Evolutionary conservation across 2,888 invertebrate genomes (phyloP), one percentile per base, ranked within the genome.

Genomic region (Drosophila anceps): DNA sequence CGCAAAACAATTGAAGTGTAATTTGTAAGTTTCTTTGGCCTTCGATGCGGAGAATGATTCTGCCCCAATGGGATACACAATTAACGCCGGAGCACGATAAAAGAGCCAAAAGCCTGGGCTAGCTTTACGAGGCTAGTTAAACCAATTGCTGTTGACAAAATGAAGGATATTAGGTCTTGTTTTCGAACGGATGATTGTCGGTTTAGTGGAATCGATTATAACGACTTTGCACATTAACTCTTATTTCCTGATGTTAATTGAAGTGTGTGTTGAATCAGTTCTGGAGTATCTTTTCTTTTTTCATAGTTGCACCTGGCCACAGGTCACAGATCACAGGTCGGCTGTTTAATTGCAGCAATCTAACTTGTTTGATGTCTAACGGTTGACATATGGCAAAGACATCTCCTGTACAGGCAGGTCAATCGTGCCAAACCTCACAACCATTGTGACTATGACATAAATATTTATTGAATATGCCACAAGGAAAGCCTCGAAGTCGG

Each of bases 401-500:
- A 62, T 46, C n/a, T 60, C 43, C 50, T n/a, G 8, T 51, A 41
- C n/a, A 33, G 50, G 18, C 73, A 33, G 66, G 50, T 64, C 70
- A 59, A 51, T 50, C 59, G 75, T 46, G 59, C 27, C 51, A 33
- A 70, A 35, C 64, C 50, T 71, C 51, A 51, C 63, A 70, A 53
- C 41, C 60, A 63, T 51, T 46, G 65, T 39, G 62, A 63, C 66
- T 53, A 57, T 18, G 68, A 66, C 87, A 83, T 69, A 84, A 88
- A 81, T 81, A 85, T 84, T 86, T 88, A 81, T 82, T 77, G 77
- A 80, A 87, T 76, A 70, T 70, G 63, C 69, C 76, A 43, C 67
- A 60, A 54, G 67, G 73, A 53, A 37, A 55, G 39, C 31, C 51
- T 15, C 18, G 39, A 18, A 63, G n/a, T 37, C 50, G 46, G 39